Evolutionary conservation across 1,140 invertebrate species (phyloP), one percentile per base, ranked within the genome.

Genomic region (Chionoecetes opilio): DNA sequence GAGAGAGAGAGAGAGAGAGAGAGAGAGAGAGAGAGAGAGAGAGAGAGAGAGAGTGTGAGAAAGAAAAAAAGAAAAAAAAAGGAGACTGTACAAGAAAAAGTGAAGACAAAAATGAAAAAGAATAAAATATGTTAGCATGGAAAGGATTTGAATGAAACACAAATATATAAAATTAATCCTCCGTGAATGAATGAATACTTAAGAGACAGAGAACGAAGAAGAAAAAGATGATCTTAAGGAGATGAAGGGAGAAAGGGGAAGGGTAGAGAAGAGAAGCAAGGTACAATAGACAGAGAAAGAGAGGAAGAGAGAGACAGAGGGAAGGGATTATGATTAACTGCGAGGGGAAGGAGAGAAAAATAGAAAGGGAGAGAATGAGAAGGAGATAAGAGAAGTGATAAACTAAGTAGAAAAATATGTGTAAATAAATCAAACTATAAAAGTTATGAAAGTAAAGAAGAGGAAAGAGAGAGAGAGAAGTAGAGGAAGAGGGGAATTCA

Each of bases 1-100:
- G 29, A 90, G 34, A 41, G 11, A 17, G 29, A 84, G 91, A 92
- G 32, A 84, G 37, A 92, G 37, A 82, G 32, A 92, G 91, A 75
- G 75, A 92, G 91, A 84, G 90, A 37, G 75, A 92, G 32, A 82
- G 31, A 35, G 29, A 37, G 5, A 35, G 46, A 14, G 2, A 37
- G 6, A 82, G 32, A 37, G 17, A 34, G 35, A 26, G 53, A 82
- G 53, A 92, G 0, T 26, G 26, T 0, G 34, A 41, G 53, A 37
- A 37, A 82, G 31, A 82, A 35, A 82, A 26, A 35, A 35, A 14
- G 32, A 82, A 29, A 29, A 26, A 37, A 63, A 35, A 37, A 82
- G 31, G 29, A 26, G 26, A 29, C 26, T 14, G 29, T 8, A n/a
- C 9, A 32, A 32, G 41, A 8, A 31, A 31, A 31, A 91, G 31